A percentile compares a stretch with the other conserved stretches of the same genome.
Conservation (phyloP, 2,113 vertebrate genomes). For the Phoxinus phoxinus region DNA sequence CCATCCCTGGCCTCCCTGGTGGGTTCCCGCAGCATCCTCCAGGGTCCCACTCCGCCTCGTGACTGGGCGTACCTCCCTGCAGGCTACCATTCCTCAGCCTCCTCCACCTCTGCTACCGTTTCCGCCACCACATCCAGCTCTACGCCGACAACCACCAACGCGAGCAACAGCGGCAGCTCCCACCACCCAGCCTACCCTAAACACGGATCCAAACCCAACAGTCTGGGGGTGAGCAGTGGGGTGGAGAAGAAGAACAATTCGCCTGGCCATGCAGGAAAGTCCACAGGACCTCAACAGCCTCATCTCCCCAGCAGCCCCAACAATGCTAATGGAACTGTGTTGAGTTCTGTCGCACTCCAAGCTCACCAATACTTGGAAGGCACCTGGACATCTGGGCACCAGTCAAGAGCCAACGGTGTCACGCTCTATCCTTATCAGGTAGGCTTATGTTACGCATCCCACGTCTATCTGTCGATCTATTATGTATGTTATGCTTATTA, state of each 20-base stretch:
- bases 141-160: conserved; percentile 27
- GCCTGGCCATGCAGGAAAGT: conserved; percentile 83
- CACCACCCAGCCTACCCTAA: conserved; percentile 77
- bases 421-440: conserved; percentile 97
- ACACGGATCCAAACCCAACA: conserved; percentile 88
- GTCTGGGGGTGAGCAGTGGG: conserved; percentile 85
- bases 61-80: conserved; percentile 83
- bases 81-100: conserved; percentile 70
- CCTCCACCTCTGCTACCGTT: conserved; percentile 76
- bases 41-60: conserved; percentile 65
- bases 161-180: conserved; percentile 21
- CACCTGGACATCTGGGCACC: conserved; percentile 75
- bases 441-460: conserved; percentile 54
- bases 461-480: not conserved
- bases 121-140: conserved; percentile 73
- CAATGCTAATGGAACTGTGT: conserved; percentile 75
- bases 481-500: not conserved
- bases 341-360: conserved; percentile 84
- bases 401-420: conserved; percentile 88
- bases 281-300: conserved; percentile 68
- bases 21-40: conserved; percentile 76
- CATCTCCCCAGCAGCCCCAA: conserved; percentile 84
- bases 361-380: conserved; percentile 86
- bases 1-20: conserved; percentile 74
- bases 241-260: conserved; percentile 87